Conservation (phyloP, 2,113 vertebrate genomes). For the Anoplopoma fimbria region DNA sequence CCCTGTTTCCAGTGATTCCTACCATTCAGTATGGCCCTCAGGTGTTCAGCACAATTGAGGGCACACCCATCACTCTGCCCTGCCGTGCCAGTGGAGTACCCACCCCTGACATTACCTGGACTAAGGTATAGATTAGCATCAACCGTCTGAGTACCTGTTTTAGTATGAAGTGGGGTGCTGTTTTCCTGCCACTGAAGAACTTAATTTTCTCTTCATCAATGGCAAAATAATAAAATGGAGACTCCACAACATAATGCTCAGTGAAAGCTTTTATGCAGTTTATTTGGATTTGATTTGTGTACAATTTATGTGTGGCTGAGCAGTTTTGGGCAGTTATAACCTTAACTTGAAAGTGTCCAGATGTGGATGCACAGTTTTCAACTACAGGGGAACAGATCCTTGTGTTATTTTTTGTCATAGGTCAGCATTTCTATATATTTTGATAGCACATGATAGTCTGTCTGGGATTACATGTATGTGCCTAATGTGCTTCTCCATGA, state of each 20-base stretch:
- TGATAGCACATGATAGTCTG: constrained; percentile 4
- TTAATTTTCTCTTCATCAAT: background rate
- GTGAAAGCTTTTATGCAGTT: background rate
- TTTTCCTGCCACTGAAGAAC: background rate
- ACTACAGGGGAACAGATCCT: background rate
- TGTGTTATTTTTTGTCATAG: background rate
- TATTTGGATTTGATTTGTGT: background rate
- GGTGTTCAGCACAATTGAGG: constrained; percentile 95
- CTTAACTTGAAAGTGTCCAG: background rate
- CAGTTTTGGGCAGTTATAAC: background rate
- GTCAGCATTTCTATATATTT: background rate
- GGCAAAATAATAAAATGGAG: background rate
- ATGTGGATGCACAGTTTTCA: constrained; percentile 6
- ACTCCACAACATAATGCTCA: background rate
- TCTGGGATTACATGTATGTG: constrained; percentile 14
- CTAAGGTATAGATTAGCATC: constrained; percentile 86
- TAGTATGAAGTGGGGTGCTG: background rate
- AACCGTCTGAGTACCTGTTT: background rate
- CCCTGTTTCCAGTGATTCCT: constrained; percentile 87
- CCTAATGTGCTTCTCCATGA: constrained; percentile 7
- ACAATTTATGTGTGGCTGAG: background rate
- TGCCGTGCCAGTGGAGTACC: constrained; percentile 92
- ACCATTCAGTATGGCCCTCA: constrained; percentile 95
- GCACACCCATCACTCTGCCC: constrained; percentile 88
- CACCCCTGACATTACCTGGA: constrained; percentile 90